These are phyloP conservation scores for Rhombomys opimus DNA, from an alignment of 2,113 vertebrate genomes.

Conservation along the genomic window DNA sequence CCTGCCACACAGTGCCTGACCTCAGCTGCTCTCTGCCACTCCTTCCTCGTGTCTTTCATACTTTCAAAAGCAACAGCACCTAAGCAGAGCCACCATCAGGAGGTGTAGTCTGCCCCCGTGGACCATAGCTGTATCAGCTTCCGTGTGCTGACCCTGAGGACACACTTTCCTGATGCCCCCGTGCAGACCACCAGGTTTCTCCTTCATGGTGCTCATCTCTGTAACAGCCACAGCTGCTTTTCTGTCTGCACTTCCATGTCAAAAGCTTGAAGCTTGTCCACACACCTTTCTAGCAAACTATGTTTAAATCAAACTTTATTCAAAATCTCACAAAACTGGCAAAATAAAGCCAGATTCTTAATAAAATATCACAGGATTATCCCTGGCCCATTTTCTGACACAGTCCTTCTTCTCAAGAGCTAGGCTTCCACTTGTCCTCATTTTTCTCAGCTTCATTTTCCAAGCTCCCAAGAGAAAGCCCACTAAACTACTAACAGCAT, in stretches of 20 bases:
- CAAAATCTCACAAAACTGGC: neutral
- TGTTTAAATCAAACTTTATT: neutral
- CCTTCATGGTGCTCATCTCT: no score
- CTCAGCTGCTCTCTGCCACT: neutral
- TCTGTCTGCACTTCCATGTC: neutral
- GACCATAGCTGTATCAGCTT: neutral
- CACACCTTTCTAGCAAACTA: neutral
- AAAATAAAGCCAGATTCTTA: neutral
- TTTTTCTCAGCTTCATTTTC: neutral
- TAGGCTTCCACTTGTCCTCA: neutral
- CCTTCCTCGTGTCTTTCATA: neutral
- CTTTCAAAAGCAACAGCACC: neutral
- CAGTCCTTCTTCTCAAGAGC: neutral
- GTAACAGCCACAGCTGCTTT: neutral
- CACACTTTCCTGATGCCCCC: no score
- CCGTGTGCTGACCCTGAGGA: no score
- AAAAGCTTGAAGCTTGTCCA: neutral
- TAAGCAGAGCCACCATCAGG: neutral
- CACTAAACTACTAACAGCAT: neutral
- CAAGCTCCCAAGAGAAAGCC: neutral
- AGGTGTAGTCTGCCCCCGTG: neutral
- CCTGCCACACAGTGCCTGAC: neutral
- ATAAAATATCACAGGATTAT: neutral
- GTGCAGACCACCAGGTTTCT: no score
- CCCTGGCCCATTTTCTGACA: neutral